Percentiles rank a stretch among this genome's conserved stretches.
Evolutionary conservation across 2,797 vertebrate genomes (phyloP).

Genomic region (Tapera naevia): DNA sequence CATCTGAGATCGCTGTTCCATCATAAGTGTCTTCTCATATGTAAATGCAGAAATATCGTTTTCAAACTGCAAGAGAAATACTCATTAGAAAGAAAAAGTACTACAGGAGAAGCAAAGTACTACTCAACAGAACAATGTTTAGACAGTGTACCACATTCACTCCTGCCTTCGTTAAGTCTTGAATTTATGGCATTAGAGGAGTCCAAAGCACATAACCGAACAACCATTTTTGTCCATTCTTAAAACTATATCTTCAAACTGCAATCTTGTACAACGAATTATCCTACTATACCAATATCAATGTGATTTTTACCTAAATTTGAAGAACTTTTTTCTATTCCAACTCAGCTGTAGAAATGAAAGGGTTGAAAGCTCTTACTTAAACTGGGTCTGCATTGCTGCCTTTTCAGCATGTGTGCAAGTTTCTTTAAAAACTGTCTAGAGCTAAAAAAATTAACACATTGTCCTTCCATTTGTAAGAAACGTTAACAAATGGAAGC

Average conservation of each 20-base stretch:
- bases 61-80: constrained; percentile 79
- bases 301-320: neutral
- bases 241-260: neutral
- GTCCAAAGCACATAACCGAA: neutral
- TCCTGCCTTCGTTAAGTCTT: neutral
- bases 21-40: constrained; percentile 94
- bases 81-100: too few species aligned
- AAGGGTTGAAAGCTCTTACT: neutral
- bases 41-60: constrained; percentile 98
- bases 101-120: neutral
- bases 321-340: neutral
- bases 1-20: constrained; percentile 98
- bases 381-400: neutral
- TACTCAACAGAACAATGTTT: neutral
- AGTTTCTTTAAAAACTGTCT: neutral
- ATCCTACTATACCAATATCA: neutral
- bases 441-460: neutral
- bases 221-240: neutral
- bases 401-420: neutral
- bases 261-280: neutral
- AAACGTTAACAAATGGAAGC: neutral
- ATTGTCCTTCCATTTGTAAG: neutral
- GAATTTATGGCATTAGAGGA: neutral
- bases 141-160: neutral
- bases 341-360: neutral